Percentiles rank a stretch among this genome's conserved stretches.
phyloP scores from a whole-genome alignment of 2,888 invertebrate species.

The Pristionchus exspectatus region DNA sequence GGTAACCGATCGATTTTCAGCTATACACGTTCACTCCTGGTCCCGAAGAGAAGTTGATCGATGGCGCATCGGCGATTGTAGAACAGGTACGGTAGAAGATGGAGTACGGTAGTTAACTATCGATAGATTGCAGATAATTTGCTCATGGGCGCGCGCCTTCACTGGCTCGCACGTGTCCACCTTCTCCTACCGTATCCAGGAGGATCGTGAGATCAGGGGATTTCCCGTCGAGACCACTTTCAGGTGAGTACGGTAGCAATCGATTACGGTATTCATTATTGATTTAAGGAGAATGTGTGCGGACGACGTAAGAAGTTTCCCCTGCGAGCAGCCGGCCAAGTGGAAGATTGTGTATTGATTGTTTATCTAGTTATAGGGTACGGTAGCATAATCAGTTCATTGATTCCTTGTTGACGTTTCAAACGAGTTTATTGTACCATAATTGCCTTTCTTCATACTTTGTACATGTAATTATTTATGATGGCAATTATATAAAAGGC shows the following conservation, averaged over 20 bases:
- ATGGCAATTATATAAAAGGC: constrained; percentile 13
- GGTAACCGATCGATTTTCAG: constrained; percentile 79
- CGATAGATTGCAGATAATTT: constrained; percentile 87
- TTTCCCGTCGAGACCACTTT: constrained; percentile 89
- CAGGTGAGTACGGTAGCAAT: constrained; percentile 84
- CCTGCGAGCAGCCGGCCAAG: constrained; percentile 87
- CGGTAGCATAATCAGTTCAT: neutral
- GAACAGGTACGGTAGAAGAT: constrained; percentile 69
- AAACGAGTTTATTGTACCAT: neutral
- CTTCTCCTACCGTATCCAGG: constrained; percentile 95
- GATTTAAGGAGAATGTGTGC: constrained; percentile 86
- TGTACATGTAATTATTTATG: constrained; percentile 34
- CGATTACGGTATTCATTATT: neutral
- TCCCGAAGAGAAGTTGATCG: constrained; percentile 62
- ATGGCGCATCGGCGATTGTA: constrained; percentile 73
- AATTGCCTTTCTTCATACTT: constrained; percentile 12
- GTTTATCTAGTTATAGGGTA: neutral
- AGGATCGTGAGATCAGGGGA: constrained; percentile 95
- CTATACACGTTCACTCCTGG: constrained; percentile 58
- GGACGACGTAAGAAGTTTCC: constrained; percentile 71
- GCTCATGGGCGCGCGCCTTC: constrained; percentile 87
- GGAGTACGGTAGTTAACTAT: neutral
- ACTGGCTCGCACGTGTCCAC: constrained; percentile 95
- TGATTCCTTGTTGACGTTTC: neutral
- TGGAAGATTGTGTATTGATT: constrained; percentile 83